phyloP scores from a whole-genome alignment of 2,113 vertebrate genomes.

The Dermatemys mawii region DNA sequence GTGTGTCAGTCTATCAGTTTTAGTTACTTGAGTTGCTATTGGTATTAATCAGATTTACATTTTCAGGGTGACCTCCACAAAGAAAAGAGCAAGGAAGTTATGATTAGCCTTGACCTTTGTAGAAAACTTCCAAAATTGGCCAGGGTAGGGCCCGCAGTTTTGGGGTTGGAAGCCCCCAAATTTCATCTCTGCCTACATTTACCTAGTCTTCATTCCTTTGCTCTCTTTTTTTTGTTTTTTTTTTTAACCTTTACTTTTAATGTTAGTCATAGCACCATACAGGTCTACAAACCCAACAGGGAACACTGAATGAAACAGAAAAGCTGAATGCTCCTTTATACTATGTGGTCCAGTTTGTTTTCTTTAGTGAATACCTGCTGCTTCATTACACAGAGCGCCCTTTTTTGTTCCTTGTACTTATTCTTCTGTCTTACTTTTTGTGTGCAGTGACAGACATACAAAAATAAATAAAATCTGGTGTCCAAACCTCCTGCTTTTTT shows the following conservation, averaged over 20 bases:
- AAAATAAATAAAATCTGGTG: slow-evolving; percentile 40
- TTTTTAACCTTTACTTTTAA: slow-evolving; percentile 23
- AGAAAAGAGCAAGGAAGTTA: background rate
- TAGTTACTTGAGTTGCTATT: background rate
- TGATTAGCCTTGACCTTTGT: background rate
- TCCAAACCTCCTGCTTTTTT: slow-evolving; percentile 1
- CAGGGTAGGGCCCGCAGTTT: background rate
- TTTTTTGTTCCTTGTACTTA: slow-evolving; percentile 24
- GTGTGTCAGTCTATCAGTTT: background rate
- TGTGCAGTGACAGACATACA: background rate
- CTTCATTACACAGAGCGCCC: background rate
- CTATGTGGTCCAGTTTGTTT: background rate
- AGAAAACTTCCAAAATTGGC: background rate
- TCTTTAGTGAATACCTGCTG: slow-evolving; percentile 43
- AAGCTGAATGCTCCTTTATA: background rate
- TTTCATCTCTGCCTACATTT: background rate
- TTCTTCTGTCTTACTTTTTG: slow-evolving; percentile 34
- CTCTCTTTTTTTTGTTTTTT: background rate
- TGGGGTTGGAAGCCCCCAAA: background rate
- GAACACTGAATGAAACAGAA: slow-evolving; percentile 22
- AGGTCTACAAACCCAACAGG: background rate
- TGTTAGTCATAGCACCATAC: background rate
- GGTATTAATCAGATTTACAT: background rate
- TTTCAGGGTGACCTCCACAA: background rate
- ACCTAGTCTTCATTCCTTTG: background rate